Evolutionary conservation across 2,888 invertebrate genomes (phyloP), one percentile per base, ranked within the genome.

Genomic region (Ophraella communa): DNA sequence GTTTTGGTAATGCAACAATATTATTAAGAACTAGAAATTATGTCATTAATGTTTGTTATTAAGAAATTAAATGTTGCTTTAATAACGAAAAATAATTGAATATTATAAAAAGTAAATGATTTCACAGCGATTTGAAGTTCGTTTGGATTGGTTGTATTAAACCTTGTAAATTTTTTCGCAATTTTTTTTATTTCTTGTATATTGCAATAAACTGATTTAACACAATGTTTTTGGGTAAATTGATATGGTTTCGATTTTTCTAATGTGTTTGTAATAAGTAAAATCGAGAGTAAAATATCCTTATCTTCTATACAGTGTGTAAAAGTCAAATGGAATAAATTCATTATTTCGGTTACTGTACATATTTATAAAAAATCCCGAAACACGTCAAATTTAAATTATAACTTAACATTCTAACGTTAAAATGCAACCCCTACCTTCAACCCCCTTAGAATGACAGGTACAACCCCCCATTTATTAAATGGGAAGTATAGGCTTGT

Each of bases 101-200:
- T 52, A 52, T 52, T 52, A 18, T 14, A 30, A 53, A 35, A 52
- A 52, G 20, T 52, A 35, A 35, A 33, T 35, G 30, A 18, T 52
- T 52, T 33, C 21, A 33, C n/a, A 53, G 17, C 8, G 7, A 20
- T 20, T 14, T 1, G 39, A 17, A 39, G 39, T 14, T 39, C 14
- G 39, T 39, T 39, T 14, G 39, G 17, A n/a, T 39, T 39, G 14
- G 39, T 5, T 39, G 39, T 39, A 7, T 7, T 39, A 5, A 39
- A 39, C 39, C 39, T 39, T 39, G 39, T 17, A 39, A 1, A 39
- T 39, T 17, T 39, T 39, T 17, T 39, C 7, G 14, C 39, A 1
- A 17, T 21, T 21, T 53, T 33, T 53, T 53, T 10, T 35, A 39
- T 39, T 17, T 4, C 4, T 39, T 7, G 1, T 17, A n/a, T 39